Base-by-base conservation (phyloP, 2,888 invertebrate species). In the Latrodectus hesperus region DNA sequence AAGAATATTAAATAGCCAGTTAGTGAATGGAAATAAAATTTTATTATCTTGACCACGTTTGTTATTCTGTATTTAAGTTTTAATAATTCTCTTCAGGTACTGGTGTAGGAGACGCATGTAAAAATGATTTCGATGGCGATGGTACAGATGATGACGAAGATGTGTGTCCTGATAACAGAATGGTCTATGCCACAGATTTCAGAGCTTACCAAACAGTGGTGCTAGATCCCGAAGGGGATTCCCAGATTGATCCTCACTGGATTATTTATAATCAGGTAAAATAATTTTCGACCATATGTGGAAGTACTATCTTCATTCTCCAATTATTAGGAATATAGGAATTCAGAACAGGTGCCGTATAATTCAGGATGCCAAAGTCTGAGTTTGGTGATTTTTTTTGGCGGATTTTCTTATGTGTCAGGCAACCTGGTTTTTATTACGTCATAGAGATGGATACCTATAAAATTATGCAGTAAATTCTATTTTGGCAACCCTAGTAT, bases 191-290 rank as follows among this genome's bases (percentile, higher is more conserved):
- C 16, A 98, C 98, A 0, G 98, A 99, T 92, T 99, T 99, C 93
- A 94, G 91, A 73, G 84, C 96, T 79, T 98, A 96, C 91, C 96
- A 96, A 92, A 98, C 97, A 0, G 96, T 99, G 0, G 95, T 96
- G 0, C 92, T 99, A 51, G 99, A 99, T 93, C 99, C 99, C 0
- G 96, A 96, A 91, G 98, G 98, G 0, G 96, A 96, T 90, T 96
- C 98, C 0, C 99, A 99, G 92, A 95, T 95, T 75, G 99, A 99
- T 93, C 98, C 99, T 0, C 95, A 97, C 91, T 99, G 98, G 99
- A 95, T 96, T 89, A 96, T 98, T 84, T 95, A 96, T 90, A 96
- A 98, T 91, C 95, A 97, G 91, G 98, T 98, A 0, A 55, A 11
- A 38, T 38, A 38, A 38, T 10, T 8, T 64, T 64, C 64, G 12